Conservation (phyloP, 2,888 invertebrate species). For the Cremastobaeus sp. region DNA sequence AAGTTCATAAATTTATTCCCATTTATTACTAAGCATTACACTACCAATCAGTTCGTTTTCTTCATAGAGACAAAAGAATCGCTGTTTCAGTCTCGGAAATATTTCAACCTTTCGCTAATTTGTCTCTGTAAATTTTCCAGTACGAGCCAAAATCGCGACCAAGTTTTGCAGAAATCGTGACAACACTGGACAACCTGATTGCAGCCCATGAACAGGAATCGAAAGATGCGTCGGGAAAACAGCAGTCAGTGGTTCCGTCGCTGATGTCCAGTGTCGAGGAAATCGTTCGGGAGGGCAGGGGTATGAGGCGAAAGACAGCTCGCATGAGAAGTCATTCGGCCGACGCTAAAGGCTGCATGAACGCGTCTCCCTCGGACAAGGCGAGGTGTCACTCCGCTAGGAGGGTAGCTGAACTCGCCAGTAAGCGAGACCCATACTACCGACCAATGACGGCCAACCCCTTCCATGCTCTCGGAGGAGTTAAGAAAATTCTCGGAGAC, state of each 20-base stretch:
- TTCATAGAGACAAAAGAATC: too few relatives aligned
- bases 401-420: constrained; percentile 90
- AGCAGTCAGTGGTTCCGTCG: constrained; percentile 70
- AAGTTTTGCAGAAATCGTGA: constrained; percentile 89
- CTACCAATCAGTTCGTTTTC: too few relatives aligned
- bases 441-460: constrained; percentile 85
- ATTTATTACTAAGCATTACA: too few relatives aligned
- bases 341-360: constrained; percentile 73
- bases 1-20: too few relatives aligned
- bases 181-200: constrained; percentile 81
- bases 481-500: constrained; percentile 87
- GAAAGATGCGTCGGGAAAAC: constrained; percentile 67
- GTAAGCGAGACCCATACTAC: constrained; percentile 90
- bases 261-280: constrained; percentile 74
- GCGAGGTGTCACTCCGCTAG: constrained; percentile 85
- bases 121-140: too few relatives aligned
- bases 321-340: constrained; percentile 74
- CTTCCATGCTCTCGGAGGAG: constrained; percentile 87
- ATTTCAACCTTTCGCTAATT: too few relatives aligned
- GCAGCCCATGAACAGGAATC: constrained; percentile 68
- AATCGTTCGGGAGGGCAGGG: constrained; percentile 70
- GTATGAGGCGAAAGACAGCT: constrained; percentile 64
- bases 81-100: too few relatives aligned
- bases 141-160: constrained; percentile 94
- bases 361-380: constrained; percentile 85